These are phyloP conservation scores for Danio choprae DNA, from an alignment of 2,797 vertebrate genomes.

Conservation along the genomic window DNA sequence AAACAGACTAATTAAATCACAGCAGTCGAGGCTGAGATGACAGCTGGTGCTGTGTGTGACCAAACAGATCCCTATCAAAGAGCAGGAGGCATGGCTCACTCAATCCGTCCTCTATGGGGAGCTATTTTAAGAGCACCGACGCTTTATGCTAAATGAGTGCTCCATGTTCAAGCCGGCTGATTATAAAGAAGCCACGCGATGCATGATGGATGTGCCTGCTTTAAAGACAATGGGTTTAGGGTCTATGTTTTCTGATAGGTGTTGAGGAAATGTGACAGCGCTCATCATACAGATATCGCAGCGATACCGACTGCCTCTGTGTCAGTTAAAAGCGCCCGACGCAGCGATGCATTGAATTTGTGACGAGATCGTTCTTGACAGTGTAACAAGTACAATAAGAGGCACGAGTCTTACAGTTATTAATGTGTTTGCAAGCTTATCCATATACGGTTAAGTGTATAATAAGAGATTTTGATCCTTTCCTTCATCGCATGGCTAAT, in stretches of 20 bases:
- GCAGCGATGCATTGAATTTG: conserved; percentile 40
- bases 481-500: conserved; percentile 25
- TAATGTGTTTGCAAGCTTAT: conserved; percentile 36
- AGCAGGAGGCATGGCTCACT: conserved; percentile 89
- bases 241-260: conserved; percentile 34
- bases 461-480: not conserved
- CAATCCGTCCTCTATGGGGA: conserved; percentile 87
- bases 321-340: conserved; percentile 45
- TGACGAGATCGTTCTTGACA: conserved; percentile 50
- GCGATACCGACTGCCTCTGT: conserved; percentile 35
- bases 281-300: conserved; percentile 44
- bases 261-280: conserved; percentile 43
- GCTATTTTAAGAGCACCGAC: conserved; percentile 75
- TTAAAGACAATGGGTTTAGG: conserved; percentile 34
- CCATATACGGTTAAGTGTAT: conserved; percentile 20
- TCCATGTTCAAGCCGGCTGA: conserved; percentile 50
- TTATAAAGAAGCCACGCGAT: conserved; percentile 32
- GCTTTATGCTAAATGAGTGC: conserved; percentile 56
- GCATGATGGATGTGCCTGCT: conserved; percentile 40
- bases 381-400: conserved; percentile 45
- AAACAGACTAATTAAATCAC: conserved; percentile 99
- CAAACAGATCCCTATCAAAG: conserved; percentile 98
- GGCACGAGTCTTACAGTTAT: conserved; percentile 23
- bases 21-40: conserved; percentile 98
- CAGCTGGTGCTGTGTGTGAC: conserved; percentile 99